Evolutionary conservation across 2,113 vertebrate species (phyloP).

Genomic region (Hiodon alosoides): DNA sequence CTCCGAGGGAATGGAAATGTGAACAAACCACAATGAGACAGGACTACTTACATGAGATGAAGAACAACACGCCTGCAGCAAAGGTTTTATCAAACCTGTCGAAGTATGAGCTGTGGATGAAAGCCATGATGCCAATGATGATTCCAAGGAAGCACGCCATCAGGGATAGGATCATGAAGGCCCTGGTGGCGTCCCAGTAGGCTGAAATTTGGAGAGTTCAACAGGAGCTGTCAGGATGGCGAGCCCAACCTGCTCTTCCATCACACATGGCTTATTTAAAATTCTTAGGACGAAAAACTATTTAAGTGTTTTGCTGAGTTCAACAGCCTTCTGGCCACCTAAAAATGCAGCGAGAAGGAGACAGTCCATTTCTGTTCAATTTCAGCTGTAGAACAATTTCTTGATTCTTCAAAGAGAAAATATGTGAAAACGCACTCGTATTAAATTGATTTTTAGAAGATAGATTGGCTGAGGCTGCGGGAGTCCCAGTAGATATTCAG

Average conservation of each 20-base stretch:
- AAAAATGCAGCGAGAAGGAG: no score
- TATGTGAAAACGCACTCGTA: no score
- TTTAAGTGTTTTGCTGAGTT: background rate
- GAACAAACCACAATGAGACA: background rate
- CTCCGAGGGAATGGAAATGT: background rate
- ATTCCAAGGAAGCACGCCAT: slow-evolving; percentile 60
- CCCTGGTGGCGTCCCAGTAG: slow-evolving; percentile 57
- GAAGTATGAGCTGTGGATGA: slow-evolving; percentile 60
- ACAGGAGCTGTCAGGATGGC: background rate
- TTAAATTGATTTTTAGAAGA: no score
- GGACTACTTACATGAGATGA: slow-evolving; percentile 61
- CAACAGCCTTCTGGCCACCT: no score
- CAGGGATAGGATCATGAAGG: slow-evolving; percentile 63
- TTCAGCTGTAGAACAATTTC: no score
- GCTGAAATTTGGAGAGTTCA: slow-evolving; percentile 39
- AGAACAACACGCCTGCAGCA: slow-evolving; percentile 63
- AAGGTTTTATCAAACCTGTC: slow-evolving; percentile 64
- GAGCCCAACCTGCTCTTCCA: background rate
- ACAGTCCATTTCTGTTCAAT: no score
- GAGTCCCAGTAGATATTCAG: no score
- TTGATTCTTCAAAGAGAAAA: no score
- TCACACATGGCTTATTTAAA: background rate
- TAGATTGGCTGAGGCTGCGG: no score
- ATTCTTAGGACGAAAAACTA: background rate
- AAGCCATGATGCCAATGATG: slow-evolving; percentile 59